Base-by-base conservation (phyloP, 2,113 vertebrate genomes). In the Trachemys scripta region DNA sequence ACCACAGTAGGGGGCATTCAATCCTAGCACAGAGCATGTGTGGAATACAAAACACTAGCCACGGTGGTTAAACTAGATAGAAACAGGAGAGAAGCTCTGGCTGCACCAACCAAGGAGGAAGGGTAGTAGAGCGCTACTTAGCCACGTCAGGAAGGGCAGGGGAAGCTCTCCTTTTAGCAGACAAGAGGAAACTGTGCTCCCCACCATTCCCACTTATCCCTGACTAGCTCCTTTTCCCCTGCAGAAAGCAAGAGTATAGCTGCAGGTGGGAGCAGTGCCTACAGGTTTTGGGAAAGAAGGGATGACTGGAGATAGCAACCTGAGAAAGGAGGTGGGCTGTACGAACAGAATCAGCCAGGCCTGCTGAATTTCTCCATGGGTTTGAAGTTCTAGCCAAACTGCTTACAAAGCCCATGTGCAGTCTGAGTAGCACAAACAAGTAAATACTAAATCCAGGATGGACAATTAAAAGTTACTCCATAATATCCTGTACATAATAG, bases 1-100 rank as follows among this genome's bases (percentile, higher is more conserved):
- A 9, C 82, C 0, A 0, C 10, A 42, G 31, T 78, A 87, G 49
- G 24, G 22, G 42, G 1, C 0, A 0, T 65, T 50, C 31, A 29
- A 14, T 8, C 25, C 25, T 53, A 6, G 13, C 9, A 19, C 65
- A 92, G 88, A 54, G 50, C 45, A 72, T 62, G 29, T 29, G 16
- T 31, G 16, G 29, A 49, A 9, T 42, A 24, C 42, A 42, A 38
- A 42, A 27, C n/a, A 84, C 19, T 1, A 10, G 12, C 57, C 10
- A 56, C 29, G 27, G 42, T 42, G 7, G 12, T 20, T 85, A 56
- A 84, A 86, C 19, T 3, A 42, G 2, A 49, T 14, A 35, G n/a
- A 87, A 95, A 84, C 12, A 76, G 62, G 57, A 83, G 42, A 81
- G 93, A 92, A 65, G 1, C 1, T 82, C 78, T 75, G 10, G 75